A percentile compares a stretch with the other conserved stretches of the same genome.
Conservation (phyloP, 2,888 invertebrate genomes). For the Cataglyphis altisquamis region DNA sequence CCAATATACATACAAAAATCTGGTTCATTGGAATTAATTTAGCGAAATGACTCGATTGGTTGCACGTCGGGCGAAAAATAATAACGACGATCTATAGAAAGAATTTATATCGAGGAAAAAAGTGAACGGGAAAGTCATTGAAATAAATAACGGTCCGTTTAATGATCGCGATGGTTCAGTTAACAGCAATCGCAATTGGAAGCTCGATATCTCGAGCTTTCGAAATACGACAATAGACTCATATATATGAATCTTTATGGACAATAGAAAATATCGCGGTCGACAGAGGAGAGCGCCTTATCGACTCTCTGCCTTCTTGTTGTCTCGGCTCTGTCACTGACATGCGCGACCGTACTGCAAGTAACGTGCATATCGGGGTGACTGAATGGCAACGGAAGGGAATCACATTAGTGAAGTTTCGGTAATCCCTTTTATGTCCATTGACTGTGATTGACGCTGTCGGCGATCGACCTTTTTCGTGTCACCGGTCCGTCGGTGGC, state of each 20-base stretch:
- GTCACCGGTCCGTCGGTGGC: constrained; percentile 28
- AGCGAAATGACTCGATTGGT: constrained; percentile 27
- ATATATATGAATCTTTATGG: constrained; percentile 37
- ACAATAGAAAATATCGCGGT: constrained; percentile 40
- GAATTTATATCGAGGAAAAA: neutral
- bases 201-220: constrained; percentile 35
- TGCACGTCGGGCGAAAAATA: constrained; percentile 30
- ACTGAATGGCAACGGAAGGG: constrained; percentile 53
- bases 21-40: constrained; percentile 36
- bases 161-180: constrained; percentile 30
- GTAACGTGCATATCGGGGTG: constrained; percentile 57
- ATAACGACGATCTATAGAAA: constrained; percentile 14
- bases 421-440: constrained; percentile 78
- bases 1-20: constrained; percentile 1
- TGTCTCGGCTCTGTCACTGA: constrained; percentile 39
- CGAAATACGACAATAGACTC: constrained; percentile 22
- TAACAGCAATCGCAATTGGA: constrained; percentile 32
- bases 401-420: constrained; percentile 81
- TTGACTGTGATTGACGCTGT: constrained; percentile 62
- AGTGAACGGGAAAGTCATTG: neutral
- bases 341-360: constrained; percentile 49
- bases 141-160: constrained; percentile 41
- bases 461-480: constrained; percentile 58
- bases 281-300: constrained; percentile 30
- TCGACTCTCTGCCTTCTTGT: constrained; percentile 47